Conservation (phyloP, 2,888 invertebrate species). For the Cephus sareptanus region DNA sequence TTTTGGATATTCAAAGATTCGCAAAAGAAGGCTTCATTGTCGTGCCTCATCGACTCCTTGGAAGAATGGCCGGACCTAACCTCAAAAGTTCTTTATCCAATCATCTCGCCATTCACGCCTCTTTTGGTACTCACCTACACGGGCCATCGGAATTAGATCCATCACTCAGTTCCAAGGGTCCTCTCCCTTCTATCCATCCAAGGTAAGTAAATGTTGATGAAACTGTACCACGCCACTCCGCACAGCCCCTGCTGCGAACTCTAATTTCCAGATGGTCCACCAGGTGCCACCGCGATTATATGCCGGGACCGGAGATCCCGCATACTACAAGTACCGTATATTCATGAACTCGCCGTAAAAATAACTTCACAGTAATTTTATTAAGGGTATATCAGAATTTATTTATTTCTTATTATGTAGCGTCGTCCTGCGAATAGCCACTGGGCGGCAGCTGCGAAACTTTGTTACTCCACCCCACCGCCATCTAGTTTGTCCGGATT, state of each 20-base stretch:
- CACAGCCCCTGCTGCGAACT: conserved; percentile 23
- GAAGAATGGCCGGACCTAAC: conserved; percentile 26
- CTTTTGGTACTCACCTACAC: conserved; percentile 18
- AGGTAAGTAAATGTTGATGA: conserved; percentile 36
- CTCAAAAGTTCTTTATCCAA: conserved; percentile 58
- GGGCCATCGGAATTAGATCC: conserved; percentile 41
- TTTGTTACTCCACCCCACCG: not conserved
- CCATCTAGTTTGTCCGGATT: not conserved
- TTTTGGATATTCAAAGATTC: conserved; percentile 10
- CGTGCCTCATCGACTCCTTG: conserved; percentile 38
- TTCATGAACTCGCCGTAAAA: not conserved
- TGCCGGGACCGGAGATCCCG: not conserved
- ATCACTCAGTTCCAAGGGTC: conserved; percentile 31
- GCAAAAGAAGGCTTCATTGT: conserved; percentile 31
- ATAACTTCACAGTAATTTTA: not conserved
- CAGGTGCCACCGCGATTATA: not conserved
- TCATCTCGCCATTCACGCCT: conserved; percentile 61
- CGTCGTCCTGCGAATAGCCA: not conserved
- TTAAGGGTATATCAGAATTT: not conserved
- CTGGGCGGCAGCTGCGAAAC: not conserved
- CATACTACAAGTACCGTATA: not conserved
- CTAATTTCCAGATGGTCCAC: conserved; percentile 47
- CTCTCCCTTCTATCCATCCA: conserved; percentile 14
- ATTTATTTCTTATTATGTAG: not conserved
- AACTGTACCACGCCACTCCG: conserved; percentile 22